These are phyloP conservation scores for Peromyscus aztecus DNA, from an alignment of 2,797 vertebrate species.

Conservation along the genomic window DNA sequence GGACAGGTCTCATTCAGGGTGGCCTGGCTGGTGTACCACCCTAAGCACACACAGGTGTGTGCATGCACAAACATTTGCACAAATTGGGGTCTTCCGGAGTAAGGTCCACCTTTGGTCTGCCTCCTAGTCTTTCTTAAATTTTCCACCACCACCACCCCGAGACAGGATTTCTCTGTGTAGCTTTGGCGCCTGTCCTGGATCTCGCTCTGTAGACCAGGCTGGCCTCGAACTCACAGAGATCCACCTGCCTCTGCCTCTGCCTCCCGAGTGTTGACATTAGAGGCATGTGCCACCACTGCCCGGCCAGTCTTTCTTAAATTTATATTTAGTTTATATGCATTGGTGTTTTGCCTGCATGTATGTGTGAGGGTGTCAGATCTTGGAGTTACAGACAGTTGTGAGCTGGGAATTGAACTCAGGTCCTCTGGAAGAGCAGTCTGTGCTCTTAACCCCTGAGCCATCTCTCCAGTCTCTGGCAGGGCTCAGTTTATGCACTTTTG, in stretches of 20 bases:
- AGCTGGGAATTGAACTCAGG: neutral
- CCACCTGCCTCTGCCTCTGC: too few species aligned
- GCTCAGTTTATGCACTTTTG: neutral
- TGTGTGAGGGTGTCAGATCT: neutral
- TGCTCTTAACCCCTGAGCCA: neutral
- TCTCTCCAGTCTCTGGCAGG: neutral
- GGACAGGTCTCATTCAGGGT: neutral
- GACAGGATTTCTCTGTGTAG: too few species aligned
- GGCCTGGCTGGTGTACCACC: neutral
- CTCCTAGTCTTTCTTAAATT: neutral
- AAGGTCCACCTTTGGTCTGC: neutral
- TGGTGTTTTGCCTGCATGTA: neutral
- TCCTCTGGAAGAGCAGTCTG: neutral
- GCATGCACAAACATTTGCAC: rapidly evolving
- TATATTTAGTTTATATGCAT: neutral
- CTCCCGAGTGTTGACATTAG: too few species aligned
- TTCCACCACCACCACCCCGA: neutral
- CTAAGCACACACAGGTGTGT: rapidly evolving
- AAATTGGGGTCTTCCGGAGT: neutral
- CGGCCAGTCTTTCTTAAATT: neutral
- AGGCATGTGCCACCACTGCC: too few species aligned
- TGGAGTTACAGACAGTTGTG: neutral
- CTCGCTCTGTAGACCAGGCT: too few species aligned
- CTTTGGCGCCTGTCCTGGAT: too few species aligned
- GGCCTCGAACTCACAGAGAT: too few species aligned